Base-by-base conservation (phyloP, 2,888 invertebrate species). In the Trypoxylon attenuatum region DNA sequence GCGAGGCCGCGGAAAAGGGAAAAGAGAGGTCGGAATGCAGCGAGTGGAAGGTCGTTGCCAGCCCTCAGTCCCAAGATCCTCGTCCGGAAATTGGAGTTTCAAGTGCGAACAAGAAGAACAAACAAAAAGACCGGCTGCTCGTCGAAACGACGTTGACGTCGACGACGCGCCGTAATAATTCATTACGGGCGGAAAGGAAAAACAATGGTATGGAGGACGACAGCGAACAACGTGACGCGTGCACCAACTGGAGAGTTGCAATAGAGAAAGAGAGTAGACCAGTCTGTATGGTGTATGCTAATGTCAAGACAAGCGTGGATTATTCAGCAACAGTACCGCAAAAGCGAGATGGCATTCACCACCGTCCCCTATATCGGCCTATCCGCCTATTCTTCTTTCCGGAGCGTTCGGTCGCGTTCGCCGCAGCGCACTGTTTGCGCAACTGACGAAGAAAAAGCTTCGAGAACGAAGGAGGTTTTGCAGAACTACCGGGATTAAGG, bases 401-500 rank as follows among this genome's bases (percentile, higher is more conserved):
- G 13, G 13, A n/a, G 29, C n/a, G 13, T n/a, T n/a, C n/a, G n/a
- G n/a, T n/a, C n/a, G n/a, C n/a, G n/a, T n/a, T n/a, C n/a, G n/a
- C n/a, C n/a, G n/a, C n/a, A n/a, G n/a, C n/a, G n/a, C n/a, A n/a
- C n/a, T n/a, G n/a, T n/a, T n/a, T 16, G 42, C 38, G 23, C 15
- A 63, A 59, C 49, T 55, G 61, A 66, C 64, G 63, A 58, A 58
- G 64, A 71, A 76, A 75, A 69, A 62, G 68, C 65, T 45, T 47
- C 50, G 38, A 56, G 64, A 50, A 59, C 27, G 29, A 43, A 43
- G 71, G 51, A 68, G 63, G 58, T 58, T 66, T 64, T 62, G 63
- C 59, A 73, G 76, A 78, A 80, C 78, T 74, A 80, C 71, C 67
- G 68, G 78, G 80, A 84, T 84, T 83, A 81, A 80, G 76, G 78